Percentiles rank a stretch among this genome's conserved stretches.
These are phyloP conservation scores for Microcebus jonahi DNA, from an alignment of 2,113 vertebrate species.

Conservation along the genomic window DNA sequence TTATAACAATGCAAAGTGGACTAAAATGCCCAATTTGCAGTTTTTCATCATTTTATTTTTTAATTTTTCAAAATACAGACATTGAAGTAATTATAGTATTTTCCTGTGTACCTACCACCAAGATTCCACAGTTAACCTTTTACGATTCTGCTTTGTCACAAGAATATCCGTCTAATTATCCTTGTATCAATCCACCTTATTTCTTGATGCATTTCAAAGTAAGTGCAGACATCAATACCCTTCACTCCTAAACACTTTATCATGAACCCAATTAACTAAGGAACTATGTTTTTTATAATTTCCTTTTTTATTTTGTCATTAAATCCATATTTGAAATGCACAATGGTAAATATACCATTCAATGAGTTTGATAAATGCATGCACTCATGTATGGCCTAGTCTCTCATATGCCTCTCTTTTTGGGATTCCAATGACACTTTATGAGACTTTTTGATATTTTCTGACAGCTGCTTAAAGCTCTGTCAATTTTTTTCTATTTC, in stretches of 20 bases:
- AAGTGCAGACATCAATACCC: background rate
- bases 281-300: background rate
- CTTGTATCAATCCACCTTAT: background rate
- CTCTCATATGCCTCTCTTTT: background rate
- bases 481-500: background rate
- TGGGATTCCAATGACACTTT: background rate
- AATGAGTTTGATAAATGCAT: background rate
- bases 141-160: background rate
- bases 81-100: background rate
- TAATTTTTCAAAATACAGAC: background rate
- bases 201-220: slow-evolving; percentile 30
- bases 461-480: background rate
- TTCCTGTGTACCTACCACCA: background rate
- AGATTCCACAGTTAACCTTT: background rate
- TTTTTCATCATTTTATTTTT: background rate
- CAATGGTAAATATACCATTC: background rate
- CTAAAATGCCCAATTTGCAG: background rate
- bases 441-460: background rate
- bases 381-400: too few species aligned
- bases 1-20: too few species aligned
- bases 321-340: background rate
- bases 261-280: background rate
- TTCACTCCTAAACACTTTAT: background rate
- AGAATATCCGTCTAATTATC: background rate
- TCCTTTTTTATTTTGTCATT: background rate